Evolutionary conservation across 2,113 vertebrate genomes (phyloP).

Genomic region (Taurulus bubalis): DNA sequence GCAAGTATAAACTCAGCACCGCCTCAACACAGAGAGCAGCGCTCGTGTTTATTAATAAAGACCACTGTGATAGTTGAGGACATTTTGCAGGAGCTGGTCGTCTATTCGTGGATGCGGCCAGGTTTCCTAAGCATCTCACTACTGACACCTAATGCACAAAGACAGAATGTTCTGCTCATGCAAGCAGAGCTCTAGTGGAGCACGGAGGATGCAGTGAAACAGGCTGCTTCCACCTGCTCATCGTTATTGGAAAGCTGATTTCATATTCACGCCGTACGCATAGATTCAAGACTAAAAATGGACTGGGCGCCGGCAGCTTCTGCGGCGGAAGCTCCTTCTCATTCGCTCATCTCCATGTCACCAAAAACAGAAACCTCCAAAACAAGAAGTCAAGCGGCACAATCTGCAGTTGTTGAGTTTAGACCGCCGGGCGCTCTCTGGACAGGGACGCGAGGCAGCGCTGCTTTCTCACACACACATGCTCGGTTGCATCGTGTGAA

Average conservation of each 20-base stretch:
- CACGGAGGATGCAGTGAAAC: slow-evolving; percentile 32
- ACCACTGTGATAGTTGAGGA: slow-evolving; percentile 11
- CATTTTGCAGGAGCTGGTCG: slow-evolving; percentile 13
- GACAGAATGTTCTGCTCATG: slow-evolving; percentile 37
- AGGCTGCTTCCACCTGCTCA: slow-evolving; percentile 25
- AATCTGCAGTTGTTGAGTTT: neutral
- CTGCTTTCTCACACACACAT: slow-evolving; percentile 37
- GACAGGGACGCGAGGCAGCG: neutral
- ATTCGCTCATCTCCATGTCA: slow-evolving; percentile 33
- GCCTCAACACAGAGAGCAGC: neutral
- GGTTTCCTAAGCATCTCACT: slow-evolving; percentile 60
- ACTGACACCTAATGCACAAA: slow-evolving; percentile 76
- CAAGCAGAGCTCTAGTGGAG: slow-evolving; percentile 18
- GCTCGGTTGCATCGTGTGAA: slow-evolving; percentile 31
- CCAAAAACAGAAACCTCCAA: neutral
- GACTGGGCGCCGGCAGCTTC: slow-evolving; percentile 31
- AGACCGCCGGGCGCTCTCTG: neutral
- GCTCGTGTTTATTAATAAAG: slow-evolving; percentile 22
- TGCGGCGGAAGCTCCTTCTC: slow-evolving; percentile 30
- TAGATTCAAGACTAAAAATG: slow-evolving; percentile 56
- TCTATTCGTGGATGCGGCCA: slow-evolving; percentile 8
- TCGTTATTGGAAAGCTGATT: slow-evolving; percentile 45
- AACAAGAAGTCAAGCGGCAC: slow-evolving; percentile 22
- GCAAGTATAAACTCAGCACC: neutral
- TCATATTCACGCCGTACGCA: slow-evolving; percentile 39